These are phyloP conservation scores for Megaustenia siamemsis DNA, from an alignment of 2,888 invertebrate species.

Conservation along the genomic window DNA sequence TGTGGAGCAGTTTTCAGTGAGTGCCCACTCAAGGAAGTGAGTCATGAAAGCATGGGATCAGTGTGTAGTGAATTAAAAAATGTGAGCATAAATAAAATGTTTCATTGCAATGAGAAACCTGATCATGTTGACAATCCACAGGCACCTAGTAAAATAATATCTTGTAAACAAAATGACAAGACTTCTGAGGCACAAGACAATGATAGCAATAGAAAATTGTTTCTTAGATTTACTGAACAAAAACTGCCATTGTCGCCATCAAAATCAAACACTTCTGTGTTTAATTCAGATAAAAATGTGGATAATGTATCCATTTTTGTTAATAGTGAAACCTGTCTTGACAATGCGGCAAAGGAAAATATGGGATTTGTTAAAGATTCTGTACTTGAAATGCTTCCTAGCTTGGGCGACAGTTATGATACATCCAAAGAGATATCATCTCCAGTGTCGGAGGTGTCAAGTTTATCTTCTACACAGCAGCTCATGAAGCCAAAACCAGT, in stretches of 20 bases:
- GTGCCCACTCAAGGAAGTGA: neutral
- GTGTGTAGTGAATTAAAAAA: too few species aligned
- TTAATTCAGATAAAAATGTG: too few species aligned
- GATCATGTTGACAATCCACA: neutral
- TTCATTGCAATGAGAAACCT: neutral
- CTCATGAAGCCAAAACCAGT: slow-evolving; percentile 42
- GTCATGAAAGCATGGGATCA: neutral
- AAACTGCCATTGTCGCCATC: neutral
- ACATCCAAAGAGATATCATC: neutral
- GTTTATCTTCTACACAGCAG: slow-evolving; percentile 55
- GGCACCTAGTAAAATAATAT: neutral
- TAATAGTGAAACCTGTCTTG: neutral
- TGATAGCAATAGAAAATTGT: neutral
- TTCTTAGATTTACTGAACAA: neutral
- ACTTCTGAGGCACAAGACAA: neutral
- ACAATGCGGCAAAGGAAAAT: neutral
- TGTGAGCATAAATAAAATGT: neutral
- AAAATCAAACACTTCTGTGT: neutral
- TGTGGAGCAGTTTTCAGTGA: slow-evolving; percentile 42
- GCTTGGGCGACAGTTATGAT: neutral
- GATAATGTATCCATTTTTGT: neutral
- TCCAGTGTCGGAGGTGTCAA: slow-evolving; percentile 15
- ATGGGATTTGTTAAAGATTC: neutral
- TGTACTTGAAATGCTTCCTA: neutral
- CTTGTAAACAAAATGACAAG: neutral